Conservation (phyloP, 1,140 invertebrate genomes). For the Agrypnia vestita region DNA sequence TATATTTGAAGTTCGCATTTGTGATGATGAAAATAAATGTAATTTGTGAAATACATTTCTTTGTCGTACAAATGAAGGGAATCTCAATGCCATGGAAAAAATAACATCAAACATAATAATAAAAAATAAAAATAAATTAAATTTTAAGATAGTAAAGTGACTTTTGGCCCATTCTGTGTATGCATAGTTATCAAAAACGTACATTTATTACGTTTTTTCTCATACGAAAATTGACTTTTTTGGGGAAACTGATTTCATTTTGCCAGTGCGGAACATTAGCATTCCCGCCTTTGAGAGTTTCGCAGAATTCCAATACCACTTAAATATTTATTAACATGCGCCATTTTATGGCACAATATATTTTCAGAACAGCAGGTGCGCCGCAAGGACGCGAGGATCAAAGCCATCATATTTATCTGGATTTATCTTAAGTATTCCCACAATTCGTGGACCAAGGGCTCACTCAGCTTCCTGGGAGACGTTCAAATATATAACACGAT, state of each 20-base stretch:
- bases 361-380: constrained; percentile 53
- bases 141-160: no score
- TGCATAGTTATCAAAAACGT: no score
- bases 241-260: not conserved
- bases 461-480: no score
- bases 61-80: no score
- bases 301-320: not conserved
- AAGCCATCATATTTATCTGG: constrained; percentile 61
- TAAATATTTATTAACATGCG: not conserved
- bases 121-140: no score
- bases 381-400: constrained; percentile 53
- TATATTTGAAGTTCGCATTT: no score
- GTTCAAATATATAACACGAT: no score
- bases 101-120: no score
- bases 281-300: not conserved
- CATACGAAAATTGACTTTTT: not conserved
- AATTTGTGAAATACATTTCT: no score
- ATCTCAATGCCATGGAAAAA: no score
- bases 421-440: constrained; percentile 42
- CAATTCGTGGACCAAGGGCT: not conserved
- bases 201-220: not conserved
- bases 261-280: not conserved
- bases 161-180: no score
- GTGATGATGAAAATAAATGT: no score
- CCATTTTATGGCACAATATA: constrained; percentile 29